These are phyloP conservation scores for Macropodus opercularis DNA, from an alignment of 2,797 vertebrate genomes.

Conservation along the genomic window DNA sequence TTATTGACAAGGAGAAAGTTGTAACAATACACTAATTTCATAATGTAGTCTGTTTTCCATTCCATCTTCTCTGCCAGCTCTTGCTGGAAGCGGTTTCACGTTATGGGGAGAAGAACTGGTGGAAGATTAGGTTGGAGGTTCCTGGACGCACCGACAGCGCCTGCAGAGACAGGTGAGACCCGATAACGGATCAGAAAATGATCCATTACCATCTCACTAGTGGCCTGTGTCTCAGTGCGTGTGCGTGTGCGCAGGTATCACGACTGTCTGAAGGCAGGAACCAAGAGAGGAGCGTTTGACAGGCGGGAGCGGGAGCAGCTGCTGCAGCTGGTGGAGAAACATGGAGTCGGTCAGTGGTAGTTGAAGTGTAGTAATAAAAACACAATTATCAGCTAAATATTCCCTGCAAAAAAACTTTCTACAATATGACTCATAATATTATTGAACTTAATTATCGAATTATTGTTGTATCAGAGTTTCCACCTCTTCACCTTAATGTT, in stretches of 20 bases:
- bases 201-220: background rate
- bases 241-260: slow-evolving; percentile 80
- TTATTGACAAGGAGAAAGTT: too few species aligned
- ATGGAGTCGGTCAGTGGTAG: slow-evolving; percentile 88
- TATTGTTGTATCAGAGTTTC: too few species aligned
- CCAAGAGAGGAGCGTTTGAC: slow-evolving; percentile 87
- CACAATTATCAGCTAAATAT: too few species aligned
- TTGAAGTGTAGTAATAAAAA: too few species aligned
- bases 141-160: slow-evolving; percentile 88
- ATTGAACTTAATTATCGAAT: too few species aligned
- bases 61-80: slow-evolving; percentile 83
- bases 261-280: slow-evolving; percentile 80
- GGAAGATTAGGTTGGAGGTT: slow-evolving; percentile 88
- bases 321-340: slow-evolving; percentile 82
- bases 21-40: too few species aligned
- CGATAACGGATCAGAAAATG: background rate
- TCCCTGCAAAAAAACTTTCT: too few species aligned
- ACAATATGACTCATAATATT: too few species aligned
- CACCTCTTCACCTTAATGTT: too few species aligned
- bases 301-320: slow-evolving; percentile 81
- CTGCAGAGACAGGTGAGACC: slow-evolving; percentile 88
- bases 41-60: too few species aligned
- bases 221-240: background rate
- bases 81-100: slow-evolving; percentile 85
- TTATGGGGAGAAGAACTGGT: slow-evolving; percentile 87